These are phyloP conservation scores for Nephrocerus scutellatus DNA, from an alignment of 2,888 invertebrate species.

Conservation along the genomic window DNA sequence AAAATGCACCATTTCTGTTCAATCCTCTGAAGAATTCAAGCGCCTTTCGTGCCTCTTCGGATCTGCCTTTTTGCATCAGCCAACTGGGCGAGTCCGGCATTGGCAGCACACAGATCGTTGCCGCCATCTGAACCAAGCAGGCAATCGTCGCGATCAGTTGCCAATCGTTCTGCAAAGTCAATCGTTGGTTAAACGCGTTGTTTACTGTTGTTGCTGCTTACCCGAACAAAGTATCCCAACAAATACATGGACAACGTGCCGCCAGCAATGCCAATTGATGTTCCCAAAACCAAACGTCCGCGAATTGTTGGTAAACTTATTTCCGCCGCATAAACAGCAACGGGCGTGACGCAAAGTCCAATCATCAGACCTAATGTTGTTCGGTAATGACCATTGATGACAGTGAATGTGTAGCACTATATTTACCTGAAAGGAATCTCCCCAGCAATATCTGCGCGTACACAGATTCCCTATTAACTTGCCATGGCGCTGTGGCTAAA, in stretches of 20 bases:
- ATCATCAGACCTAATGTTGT: slow-evolving; percentile 40
- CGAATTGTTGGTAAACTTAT: slow-evolving; percentile 54
- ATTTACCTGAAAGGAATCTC: slow-evolving; percentile 26
- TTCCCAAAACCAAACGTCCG: slow-evolving; percentile 57
- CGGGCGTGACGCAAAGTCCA: slow-evolving; percentile 44
- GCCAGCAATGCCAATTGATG: slow-evolving; percentile 56
- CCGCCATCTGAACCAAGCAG: slow-evolving; percentile 36
- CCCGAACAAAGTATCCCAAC: slow-evolving; percentile 51
- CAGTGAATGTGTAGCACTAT: background rate
- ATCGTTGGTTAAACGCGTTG: background rate
- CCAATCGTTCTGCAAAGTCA: slow-evolving; percentile 32
- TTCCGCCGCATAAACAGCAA: slow-evolving; percentile 46
- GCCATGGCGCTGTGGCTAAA: slow-evolving; percentile 36
- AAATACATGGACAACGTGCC: slow-evolving; percentile 60
- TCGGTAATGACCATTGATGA: background rate
- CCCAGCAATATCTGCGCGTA: slow-evolving; percentile 40
- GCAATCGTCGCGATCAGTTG: slow-evolving; percentile 38
- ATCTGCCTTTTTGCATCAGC: slow-evolving; percentile 56
- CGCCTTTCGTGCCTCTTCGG: slow-evolving; percentile 53
- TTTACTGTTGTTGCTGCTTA: too few species aligned
- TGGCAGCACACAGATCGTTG: slow-evolving; percentile 49
- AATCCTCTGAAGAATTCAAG: slow-evolving; percentile 58
- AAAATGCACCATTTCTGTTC: slow-evolving; percentile 31
- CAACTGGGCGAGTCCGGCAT: slow-evolving; percentile 66
- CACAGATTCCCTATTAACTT: slow-evolving; percentile 31